A percentile compares a stretch with the other conserved stretches of the same genome.
Evolutionary conservation across 2,797 vertebrate species (phyloP).

Genomic region (Chiloscyllium punctatum): DNA sequence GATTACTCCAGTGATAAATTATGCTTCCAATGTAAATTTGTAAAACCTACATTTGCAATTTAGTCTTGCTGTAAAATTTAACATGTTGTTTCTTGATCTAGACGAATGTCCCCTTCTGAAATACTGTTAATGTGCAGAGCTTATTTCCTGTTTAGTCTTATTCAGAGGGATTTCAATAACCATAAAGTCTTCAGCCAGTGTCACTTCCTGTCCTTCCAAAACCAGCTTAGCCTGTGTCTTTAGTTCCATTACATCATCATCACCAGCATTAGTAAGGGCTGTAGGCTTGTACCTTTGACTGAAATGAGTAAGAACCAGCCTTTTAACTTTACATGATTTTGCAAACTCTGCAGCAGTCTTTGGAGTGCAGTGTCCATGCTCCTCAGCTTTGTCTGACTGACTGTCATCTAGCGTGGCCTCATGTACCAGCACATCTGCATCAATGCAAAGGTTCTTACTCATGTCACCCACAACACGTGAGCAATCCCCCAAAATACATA

Average conservation of each 20-base stretch:
- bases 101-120: too few relatives aligned
- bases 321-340: slow-evolving; percentile 53
- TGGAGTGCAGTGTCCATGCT: slow-evolving; percentile 81
- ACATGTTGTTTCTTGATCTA: background rate
- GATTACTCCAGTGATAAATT: background rate
- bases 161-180: slow-evolving; percentile 66
- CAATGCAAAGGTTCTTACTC: slow-evolving; percentile 52
- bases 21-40: background rate
- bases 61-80: background rate
- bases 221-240: slow-evolving; percentile 67
- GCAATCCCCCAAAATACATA: slow-evolving; percentile 85
- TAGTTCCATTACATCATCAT: slow-evolving; percentile 57
- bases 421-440: slow-evolving; percentile 76
- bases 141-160: slow-evolving; percentile 43
- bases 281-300: slow-evolving; percentile 81
- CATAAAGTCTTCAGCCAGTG: slow-evolving; percentile 82
- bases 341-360: slow-evolving; percentile 69
- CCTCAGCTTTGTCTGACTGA: slow-evolving; percentile 68
- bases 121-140: background rate
- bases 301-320: slow-evolving; percentile 78
- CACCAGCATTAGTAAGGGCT: slow-evolving; percentile 55
- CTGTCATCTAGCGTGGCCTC: slow-evolving; percentile 78
- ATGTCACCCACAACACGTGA: slow-evolving; percentile 59
- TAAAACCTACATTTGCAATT: background rate
- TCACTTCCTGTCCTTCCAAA: slow-evolving; percentile 61